phyloP scores from a whole-genome alignment of 2,113 vertebrate species.

The Lichenostomus cassidix region DNA sequence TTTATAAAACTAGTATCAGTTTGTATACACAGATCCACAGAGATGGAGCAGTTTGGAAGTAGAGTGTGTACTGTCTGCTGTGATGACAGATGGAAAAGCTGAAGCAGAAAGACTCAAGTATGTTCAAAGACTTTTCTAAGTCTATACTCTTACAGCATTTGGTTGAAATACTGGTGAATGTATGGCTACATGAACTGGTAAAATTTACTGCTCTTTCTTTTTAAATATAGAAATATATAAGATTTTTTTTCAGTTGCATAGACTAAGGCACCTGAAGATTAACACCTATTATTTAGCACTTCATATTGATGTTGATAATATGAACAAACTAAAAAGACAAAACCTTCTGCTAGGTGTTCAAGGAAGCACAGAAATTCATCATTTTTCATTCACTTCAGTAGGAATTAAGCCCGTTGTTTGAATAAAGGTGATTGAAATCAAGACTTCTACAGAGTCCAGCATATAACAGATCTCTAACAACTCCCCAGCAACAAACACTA shows the following conservation, averaged over 20 bases:
- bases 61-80: not conserved
- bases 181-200: not conserved
- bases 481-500: not conserved
- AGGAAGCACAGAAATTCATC: not conserved
- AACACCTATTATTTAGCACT: not conserved
- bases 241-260: not conserved
- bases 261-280: not conserved
- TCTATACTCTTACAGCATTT: not conserved
- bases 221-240: not conserved
- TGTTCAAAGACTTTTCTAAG: not conserved
- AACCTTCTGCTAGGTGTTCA: not conserved
- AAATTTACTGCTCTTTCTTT: not conserved
- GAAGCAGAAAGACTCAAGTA: not conserved
- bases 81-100: not conserved
- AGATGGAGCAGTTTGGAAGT: not conserved
- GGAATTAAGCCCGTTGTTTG: not conserved
- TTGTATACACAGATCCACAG: not conserved
- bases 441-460: not conserved
- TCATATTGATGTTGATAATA: not conserved
- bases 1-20: not conserved
- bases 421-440: not conserved
- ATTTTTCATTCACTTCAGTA: not conserved
- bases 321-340: not conserved
- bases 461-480: not conserved
- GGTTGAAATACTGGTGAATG: not conserved